Evolutionary conservation across 2,888 invertebrate species (phyloP).

Genomic region (Orthonychiurus folsomi): DNA sequence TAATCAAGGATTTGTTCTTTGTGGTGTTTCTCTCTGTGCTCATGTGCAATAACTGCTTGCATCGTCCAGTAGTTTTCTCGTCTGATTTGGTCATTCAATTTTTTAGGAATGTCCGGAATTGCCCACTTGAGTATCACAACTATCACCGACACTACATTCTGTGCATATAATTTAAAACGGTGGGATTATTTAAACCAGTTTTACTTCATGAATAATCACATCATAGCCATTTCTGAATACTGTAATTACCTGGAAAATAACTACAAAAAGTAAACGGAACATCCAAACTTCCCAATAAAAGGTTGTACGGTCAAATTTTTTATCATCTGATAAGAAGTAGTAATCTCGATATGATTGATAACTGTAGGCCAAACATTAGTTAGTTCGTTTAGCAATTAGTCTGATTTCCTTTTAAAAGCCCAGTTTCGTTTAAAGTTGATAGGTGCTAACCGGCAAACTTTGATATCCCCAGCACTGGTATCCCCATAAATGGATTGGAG

Average conservation of each 20-base stretch:
- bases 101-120: conserved; percentile 5
- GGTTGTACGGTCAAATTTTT: neutral
- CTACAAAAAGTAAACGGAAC: conserved; percentile 2
- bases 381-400: too few species aligned
- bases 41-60: neutral
- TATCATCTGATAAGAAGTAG: neutral
- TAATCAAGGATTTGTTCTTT: neutral
- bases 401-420: too few species aligned
- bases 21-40: too few species aligned
- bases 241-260: neutral
- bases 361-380: too few species aligned
- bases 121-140: neutral
- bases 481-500: neutral
- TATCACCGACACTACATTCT: neutral
- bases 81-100: neutral
- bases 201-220: too few species aligned
- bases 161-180: neutral
- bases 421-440: too few species aligned
- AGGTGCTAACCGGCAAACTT: neutral
- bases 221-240: neutral
- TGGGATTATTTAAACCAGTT: neutral
- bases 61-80: neutral
- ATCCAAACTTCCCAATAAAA: conserved; percentile 8
- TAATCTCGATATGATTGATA: neutral
- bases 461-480: neutral